Base-by-base conservation (phyloP, 2,888 invertebrate genomes). In the Quadriops clusia region DNA sequence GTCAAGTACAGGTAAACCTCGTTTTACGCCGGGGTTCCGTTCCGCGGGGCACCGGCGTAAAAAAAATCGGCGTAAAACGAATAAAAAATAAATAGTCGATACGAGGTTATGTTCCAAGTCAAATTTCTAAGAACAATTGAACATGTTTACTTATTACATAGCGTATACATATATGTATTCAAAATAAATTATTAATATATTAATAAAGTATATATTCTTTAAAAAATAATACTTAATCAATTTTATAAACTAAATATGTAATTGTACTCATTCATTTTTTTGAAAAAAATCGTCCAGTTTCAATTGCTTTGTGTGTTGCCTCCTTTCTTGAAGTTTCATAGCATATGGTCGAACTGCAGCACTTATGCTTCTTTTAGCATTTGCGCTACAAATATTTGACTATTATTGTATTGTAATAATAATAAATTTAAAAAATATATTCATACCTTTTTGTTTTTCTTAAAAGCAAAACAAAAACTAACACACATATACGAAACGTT, bases 391-490 rank as follows among this genome's bases (percentile, higher is more conserved):
- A 18, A 18, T n/a, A n/a, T n/a, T 18, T 18, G 18, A 18, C 7
- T 18, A 18, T 18, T 18, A 7, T 18, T 18, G 7, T 18, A 18
- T 8, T 18, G 7, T 18, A 8, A 18, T 18, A 18, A 18, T 18
- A 25, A 7, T 14, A 25, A 32, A 32, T 29, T 21, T 17, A 29
- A 28, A 29, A 27, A 32, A 16, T 28, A 32, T 28, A 32, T 28
- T 32, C 27, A 32, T 30, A 32, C 27, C 16, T 17, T 28, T 32
- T 16, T 32, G 28, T 32, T 32, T 29, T 32, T 28, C 27, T 29
- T 32, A 32, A 28, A 28, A 29, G 17, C 27, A 32, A 29, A 32
- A 32, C 28, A 27, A 29, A 32, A 28, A 32, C 28, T 29, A 32
- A 17, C 32, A n/a, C n/a, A n/a, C n/a, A n/a, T n/a, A n/a, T n/a